A percentile compares a stretch with the other conserved stretches of the same genome.
Evolutionary conservation across 2,888 invertebrate genomes (phyloP).

Genomic region (Agrenia bidenticulata): DNA sequence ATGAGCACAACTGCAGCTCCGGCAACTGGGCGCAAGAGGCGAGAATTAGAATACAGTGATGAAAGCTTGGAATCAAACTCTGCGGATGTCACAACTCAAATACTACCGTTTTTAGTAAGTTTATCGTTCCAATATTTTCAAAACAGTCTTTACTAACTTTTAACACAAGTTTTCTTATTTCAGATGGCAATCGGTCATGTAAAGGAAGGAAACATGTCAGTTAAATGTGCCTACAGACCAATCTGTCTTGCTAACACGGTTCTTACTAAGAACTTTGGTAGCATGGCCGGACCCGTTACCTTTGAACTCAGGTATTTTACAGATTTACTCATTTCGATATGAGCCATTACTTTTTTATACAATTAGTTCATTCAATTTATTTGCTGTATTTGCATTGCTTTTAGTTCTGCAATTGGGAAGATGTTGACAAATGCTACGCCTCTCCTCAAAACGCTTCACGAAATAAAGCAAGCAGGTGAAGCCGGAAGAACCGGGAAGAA

Average conservation of each 20-base stretch:
- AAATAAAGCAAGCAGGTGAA: not conserved
- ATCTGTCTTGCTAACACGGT: slow-evolving; percentile 4
- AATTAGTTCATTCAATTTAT: too few species aligned
- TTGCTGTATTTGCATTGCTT: too few species aligned
- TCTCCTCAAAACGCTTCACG: too few species aligned
- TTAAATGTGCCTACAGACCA: slow-evolving; percentile 2
- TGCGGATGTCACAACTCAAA: not conserved
- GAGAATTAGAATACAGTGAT: too few species aligned
- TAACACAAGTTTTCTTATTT: not conserved
- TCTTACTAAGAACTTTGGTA: not conserved
- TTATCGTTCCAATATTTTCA: not conserved
- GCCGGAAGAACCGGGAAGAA: slow-evolving; percentile 1
- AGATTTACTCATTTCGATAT: too few species aligned
- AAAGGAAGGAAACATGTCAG: not conserved
- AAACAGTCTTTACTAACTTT: not conserved
- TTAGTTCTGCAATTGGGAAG: not conserved
- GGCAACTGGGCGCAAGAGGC: not conserved
- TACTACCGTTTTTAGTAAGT: slow-evolving; percentile 10
- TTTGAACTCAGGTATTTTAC: slow-evolving; percentile 6
- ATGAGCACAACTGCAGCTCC: slow-evolving; percentile 5
- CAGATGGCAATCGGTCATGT: slow-evolving; percentile 13
- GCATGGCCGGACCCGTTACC: not conserved
- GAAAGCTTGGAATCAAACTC: not conserved
- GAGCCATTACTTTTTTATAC: too few species aligned
- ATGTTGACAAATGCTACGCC: not conserved